Conservation (phyloP, 1,140 invertebrate genomes). For the Spodoptera litura region DNA sequence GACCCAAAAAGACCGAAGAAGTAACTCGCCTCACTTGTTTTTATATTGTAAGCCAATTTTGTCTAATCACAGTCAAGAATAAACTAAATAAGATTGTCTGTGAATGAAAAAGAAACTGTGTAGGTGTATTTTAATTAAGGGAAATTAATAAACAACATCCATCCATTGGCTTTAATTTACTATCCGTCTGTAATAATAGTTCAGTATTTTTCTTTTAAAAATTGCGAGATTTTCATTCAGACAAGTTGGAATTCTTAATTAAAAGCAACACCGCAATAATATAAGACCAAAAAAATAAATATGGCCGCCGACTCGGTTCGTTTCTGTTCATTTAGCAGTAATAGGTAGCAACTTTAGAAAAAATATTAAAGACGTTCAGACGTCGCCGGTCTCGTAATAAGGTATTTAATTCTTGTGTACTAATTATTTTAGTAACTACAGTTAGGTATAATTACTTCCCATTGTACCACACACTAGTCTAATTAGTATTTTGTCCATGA, state of each 20-base stretch:
- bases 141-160: slow-evolving; percentile 1
- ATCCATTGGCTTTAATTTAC: slow-evolving; percentile 19
- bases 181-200: slow-evolving; percentile 34
- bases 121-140: slow-evolving; percentile 18
- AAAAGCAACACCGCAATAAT: slow-evolving; percentile 46
- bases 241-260: slow-evolving; percentile 52
- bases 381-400: slow-evolving; percentile 1
- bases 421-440: not conserved
- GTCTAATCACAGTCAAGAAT: no score
- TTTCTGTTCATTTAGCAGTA: slow-evolving; percentile 33
- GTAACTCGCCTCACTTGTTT: no score
- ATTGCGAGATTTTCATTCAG: slow-evolving; percentile 47
- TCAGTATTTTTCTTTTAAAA: slow-evolving; percentile 41
- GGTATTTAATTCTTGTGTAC: not conserved
- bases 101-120: no score
- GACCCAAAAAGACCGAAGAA: no score
- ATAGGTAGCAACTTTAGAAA: slow-evolving; percentile 32
- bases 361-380: slow-evolving; percentile 23
- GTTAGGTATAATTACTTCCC: no score
- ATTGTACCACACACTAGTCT: no score
- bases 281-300: slow-evolving; percentile 34
- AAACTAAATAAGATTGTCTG: no score
- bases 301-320: slow-evolving; percentile 7
- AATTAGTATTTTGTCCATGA: no score
- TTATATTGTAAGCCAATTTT: no score